Evolutionary conservation across 2,113 vertebrate genomes (phyloP).

Genomic region (Willisornis vidua): DNA sequence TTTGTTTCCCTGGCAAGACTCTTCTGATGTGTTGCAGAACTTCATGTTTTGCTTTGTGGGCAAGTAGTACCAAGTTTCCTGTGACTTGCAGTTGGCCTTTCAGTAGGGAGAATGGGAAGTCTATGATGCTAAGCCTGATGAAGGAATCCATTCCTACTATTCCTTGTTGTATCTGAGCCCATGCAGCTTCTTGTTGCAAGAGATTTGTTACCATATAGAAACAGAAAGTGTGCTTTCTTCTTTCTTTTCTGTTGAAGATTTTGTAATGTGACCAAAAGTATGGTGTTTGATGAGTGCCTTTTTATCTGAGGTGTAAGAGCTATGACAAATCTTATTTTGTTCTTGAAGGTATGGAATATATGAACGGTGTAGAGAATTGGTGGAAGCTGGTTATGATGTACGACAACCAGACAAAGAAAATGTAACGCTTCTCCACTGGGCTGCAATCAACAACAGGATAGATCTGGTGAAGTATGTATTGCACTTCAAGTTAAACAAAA

Average conservation of each 20-base stretch:
- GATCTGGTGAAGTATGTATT: constrained; percentile 94
- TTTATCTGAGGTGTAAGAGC: neutral
- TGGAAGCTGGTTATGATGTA: constrained; percentile 98
- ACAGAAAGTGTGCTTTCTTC: neutral
- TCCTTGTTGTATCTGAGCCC: neutral
- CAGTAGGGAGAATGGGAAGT: neutral
- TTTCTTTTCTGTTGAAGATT: neutral
- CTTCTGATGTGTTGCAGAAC: neutral
- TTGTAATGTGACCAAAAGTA: neutral
- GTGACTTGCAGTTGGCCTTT: neutral
- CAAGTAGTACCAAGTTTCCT: neutral
- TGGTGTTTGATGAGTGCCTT: neutral
- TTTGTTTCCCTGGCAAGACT: neutral
- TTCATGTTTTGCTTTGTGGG: neutral
- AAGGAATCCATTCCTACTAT: neutral
- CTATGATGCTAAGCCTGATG: neutral
- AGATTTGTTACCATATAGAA: neutral
- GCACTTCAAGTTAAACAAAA: neutral
- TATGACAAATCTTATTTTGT: neutral
- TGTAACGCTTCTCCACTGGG: constrained; percentile 98
- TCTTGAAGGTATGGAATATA: constrained; percentile 92
- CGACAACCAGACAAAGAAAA: constrained; percentile 99
- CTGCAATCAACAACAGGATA: constrained; percentile 98
- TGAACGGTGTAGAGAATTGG: constrained; percentile 94
- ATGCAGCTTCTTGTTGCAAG: neutral